Conservation (phyloP, 2,113 vertebrate species). For the Phylloscopus whistleri region DNA sequence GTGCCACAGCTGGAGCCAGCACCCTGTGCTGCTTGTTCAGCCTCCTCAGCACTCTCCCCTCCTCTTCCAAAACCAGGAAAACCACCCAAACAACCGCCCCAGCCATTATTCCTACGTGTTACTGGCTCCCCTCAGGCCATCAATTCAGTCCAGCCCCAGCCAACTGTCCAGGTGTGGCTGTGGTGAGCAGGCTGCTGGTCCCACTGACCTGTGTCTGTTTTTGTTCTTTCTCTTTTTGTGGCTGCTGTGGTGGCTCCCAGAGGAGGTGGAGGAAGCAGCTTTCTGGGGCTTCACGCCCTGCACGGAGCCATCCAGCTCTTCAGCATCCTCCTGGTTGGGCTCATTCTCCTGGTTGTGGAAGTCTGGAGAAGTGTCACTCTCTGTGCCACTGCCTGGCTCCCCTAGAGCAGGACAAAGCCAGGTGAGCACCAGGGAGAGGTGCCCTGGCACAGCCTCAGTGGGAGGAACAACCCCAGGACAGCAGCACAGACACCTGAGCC, state of each 20-base stretch:
- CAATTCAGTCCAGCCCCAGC: not conserved
- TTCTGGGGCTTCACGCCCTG: conserved; percentile 97
- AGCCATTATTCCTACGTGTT: not conserved
- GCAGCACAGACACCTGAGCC: not conserved
- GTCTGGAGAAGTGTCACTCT: conserved; percentile 95
- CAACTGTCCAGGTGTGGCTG: not conserved
- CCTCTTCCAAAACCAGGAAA: not conserved
- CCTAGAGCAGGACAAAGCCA: conserved; percentile 69
- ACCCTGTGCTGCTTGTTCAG: not conserved
- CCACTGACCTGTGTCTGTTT: conserved; percentile 95
- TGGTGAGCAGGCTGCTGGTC: not conserved
- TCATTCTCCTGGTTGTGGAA: conserved; percentile 99
- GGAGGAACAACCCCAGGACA: not conserved
- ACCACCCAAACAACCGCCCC: not conserved
- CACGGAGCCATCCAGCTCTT: conserved; percentile 90
- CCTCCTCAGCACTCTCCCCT: not conserved
- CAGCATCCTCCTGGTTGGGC: conserved; percentile 91
- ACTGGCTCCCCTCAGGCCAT: not conserved
- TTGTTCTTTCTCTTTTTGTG: conserved; percentile 99
- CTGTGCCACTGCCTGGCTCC: conserved; percentile 94
- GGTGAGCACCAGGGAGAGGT: not conserved
- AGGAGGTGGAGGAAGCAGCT: conserved; percentile 89
- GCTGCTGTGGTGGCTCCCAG: conserved; percentile 92
- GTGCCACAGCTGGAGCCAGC: not conserved
- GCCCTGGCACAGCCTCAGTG: not conserved